Conservation (phyloP, 2,113 vertebrate species). For the Callocephalon fimbriatum region DNA sequence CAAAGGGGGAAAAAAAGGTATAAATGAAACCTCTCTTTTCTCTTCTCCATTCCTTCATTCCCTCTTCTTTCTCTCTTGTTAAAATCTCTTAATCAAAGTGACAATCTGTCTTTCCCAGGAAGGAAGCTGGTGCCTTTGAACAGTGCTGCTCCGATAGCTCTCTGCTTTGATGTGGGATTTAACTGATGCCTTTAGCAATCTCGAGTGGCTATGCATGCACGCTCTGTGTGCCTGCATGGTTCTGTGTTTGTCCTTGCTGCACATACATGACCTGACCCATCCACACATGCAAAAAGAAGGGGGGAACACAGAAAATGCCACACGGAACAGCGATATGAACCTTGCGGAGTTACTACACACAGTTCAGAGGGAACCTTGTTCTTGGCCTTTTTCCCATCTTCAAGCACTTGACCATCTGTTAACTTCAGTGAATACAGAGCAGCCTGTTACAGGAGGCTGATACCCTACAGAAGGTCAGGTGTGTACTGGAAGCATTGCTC, state of each 20-base stretch:
- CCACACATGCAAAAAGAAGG: not conserved
- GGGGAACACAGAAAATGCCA: not conserved
- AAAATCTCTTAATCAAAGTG: slow-evolving; percentile 74
- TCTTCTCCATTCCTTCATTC: not conserved
- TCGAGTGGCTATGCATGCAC: not conserved
- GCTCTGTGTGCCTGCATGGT: not conserved
- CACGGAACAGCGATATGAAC: not conserved
- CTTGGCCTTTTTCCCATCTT: not conserved
- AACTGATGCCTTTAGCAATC: slow-evolving; percentile 57
- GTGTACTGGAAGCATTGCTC: not conserved
- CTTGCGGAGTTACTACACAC: not conserved
- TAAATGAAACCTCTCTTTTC: slow-evolving; percentile 19
- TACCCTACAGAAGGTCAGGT: not conserved
- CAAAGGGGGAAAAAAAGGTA: slow-evolving; percentile 14
- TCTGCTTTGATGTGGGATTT: slow-evolving; percentile 76
- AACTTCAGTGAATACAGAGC: not conserved
- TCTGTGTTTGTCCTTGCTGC: not conserved
- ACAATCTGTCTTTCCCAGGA: slow-evolving; percentile 71
- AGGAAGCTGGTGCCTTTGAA: slow-evolving; percentile 59
- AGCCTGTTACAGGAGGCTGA: not conserved
- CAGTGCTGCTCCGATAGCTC: slow-evolving; percentile 34
- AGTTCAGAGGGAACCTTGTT: not conserved
- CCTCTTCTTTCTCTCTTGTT: not conserved
- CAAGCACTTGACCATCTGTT: not conserved
- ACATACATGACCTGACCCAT: not conserved